Evolutionary conservation across 2,888 invertebrate species (phyloP), one percentile per base, ranked within the genome.

Genomic region (Lycophotia porphyrea): DNA sequence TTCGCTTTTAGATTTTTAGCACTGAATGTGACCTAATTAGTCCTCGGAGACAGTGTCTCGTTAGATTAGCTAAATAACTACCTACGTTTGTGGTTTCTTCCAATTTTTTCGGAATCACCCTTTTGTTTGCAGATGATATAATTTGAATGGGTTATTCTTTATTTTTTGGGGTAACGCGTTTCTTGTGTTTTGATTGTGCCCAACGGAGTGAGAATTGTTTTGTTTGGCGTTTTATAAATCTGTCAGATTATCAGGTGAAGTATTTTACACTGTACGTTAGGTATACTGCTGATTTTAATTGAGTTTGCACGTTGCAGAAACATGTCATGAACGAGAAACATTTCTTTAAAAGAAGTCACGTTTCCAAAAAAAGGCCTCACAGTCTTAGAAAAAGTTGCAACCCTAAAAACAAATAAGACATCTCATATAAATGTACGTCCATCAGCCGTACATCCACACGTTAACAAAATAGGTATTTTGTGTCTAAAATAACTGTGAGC

Each of bases 51-150:
- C 67, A 24, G 60, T 84, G 73, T 78, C 76, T 78, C 58, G 24
- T 65, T 52, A 86, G 86, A 84, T 84, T 82, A 80, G 73, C 55
- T 79, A 82, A 84, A 65, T 70, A 55, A 15, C 2, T 60, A 60
- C 39, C 21, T 67, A 71, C 58, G 66, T 55, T 67, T 49, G 68
- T 31, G 44, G 55, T 8, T 58, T 52, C 44, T 67, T 65, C 9
- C 42, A 74, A 58, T 79, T 78, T 74, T 81, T 39, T n/a, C 24
- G 39, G 13, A 66, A 76, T 66, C 31, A 71, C 21, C 60, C 61
- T 58, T 82, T 85, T 76, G 69, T 85, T 85, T 82, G 34, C 27
- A 24, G 47, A 49, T 68, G 67, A 74, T 64, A 61, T 82, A 27
- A 63, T 68, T 78, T 75, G 75, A 64, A 78, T 68, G 64, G 66